Conservation (phyloP, 35 echinoderm and acorn worm species). For the Heliocidaris tuberculata region DNA sequence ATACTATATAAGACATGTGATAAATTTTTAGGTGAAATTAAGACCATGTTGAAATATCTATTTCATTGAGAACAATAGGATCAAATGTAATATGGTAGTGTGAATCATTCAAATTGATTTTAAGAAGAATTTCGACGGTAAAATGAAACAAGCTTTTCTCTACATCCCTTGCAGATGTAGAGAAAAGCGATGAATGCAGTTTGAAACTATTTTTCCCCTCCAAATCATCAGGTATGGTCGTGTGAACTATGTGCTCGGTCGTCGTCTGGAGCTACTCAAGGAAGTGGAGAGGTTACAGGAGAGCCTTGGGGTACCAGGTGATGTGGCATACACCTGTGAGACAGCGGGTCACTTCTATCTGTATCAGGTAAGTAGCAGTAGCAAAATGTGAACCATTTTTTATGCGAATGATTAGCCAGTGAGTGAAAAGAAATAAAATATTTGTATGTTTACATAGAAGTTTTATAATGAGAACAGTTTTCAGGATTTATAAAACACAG, state of each 20-base stretch:
- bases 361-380: constrained; percentile 76
- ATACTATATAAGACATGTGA: too few species aligned
- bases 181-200: not conserved
- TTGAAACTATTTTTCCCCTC: not conserved
- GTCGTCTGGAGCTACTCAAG: constrained; percentile 80
- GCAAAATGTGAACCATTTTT: not conserved
- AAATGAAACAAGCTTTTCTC: not conserved
- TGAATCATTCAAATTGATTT: not conserved
- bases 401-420: too few species aligned
- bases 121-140: not conserved
- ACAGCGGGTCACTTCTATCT: constrained; percentile 97
- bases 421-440: too few species aligned
- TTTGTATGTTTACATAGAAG: too few species aligned
- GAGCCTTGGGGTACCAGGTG: constrained; percentile 82
- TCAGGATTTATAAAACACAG: too few species aligned
- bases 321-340: constrained; percentile 99
- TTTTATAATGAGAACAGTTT: too few species aligned
- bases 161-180: not conserved
- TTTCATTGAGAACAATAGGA: too few species aligned
- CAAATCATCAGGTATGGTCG: constrained; percentile 71
- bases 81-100: too few species aligned
- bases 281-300: constrained; percentile 85
- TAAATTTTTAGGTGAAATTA: too few species aligned
- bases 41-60: too few species aligned
- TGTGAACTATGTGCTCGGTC: constrained; percentile 90